Conservation (phyloP, 2,888 invertebrate species). For the Eupithecia inturbata region DNA sequence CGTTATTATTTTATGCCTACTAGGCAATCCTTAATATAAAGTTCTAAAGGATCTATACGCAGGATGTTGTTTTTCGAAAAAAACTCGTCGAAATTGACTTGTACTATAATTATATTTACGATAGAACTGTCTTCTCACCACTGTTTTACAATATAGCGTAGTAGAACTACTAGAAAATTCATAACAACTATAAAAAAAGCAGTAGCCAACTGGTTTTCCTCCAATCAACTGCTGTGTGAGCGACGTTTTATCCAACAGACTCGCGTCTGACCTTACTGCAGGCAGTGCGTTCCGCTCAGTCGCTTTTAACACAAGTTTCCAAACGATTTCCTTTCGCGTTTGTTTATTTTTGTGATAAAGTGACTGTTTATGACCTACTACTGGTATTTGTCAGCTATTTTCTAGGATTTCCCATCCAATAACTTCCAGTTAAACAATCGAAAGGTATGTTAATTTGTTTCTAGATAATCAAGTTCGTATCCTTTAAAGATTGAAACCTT, state of each 20-base stretch:
- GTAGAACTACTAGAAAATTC: not conserved
- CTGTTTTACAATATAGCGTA: no score
- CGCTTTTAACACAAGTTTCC: constrained; percentile 53
- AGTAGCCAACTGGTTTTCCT: not conserved
- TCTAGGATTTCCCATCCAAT: not conserved
- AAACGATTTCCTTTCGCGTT: constrained; percentile 39
- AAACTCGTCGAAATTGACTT: no score
- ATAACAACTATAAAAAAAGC: not conserved
- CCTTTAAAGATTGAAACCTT: no score
- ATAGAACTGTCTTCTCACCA: no score
- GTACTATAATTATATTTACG: no score
- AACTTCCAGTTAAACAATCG: not conserved
- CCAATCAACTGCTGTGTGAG: constrained; percentile 19
- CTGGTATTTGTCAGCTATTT: not conserved
- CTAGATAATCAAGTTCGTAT: not conserved
- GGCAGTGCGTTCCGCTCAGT: constrained; percentile 67
- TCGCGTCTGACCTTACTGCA: constrained; percentile 40
- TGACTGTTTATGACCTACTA: constrained; percentile 2
- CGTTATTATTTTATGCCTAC: no score
- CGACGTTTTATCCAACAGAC: constrained; percentile 8
- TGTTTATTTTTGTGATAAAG: constrained; percentile 29
- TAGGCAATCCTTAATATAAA: no score
- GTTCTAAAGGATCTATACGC: no score
- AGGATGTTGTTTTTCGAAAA: no score
- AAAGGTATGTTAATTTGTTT: not conserved